Base-by-base conservation (phyloP, 2,113 vertebrate species). In the Carollia perspicillata region DNA sequence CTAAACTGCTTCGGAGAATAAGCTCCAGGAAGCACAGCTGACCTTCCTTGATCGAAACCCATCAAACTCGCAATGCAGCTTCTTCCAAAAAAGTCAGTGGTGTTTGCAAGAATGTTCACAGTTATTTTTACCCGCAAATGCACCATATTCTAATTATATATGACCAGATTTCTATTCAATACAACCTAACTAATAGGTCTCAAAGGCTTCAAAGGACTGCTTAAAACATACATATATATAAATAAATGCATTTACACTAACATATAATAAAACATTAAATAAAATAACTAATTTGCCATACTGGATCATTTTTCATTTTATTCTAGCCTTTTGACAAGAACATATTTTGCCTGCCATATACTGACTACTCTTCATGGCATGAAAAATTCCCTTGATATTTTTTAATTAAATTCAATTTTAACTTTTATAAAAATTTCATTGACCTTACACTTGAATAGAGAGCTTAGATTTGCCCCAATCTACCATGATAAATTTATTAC, bases 371-470 rank as follows among this genome's bases (percentile, higher is more conserved):
- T 85, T 78, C 53, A 33, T 89, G 22, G 18, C 71, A 14, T 63
- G 26, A 93, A 84, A 72, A 44, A 66, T 58, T 5, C 1, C 1
- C 7, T 44, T 78, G 14, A 37, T 68, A 72, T 13, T 77, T 85
- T 92, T 69, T 30, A 86, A 42, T 88, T 96, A 30, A 95, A 74
- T 9, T 89, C 55, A 92, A 84, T 89, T 81, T 87, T 89, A 90
- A 78, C 60, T 78, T 94, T 10, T 74, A 4, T 47, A 42, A 92
- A 72, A 40, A 47, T 81, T 72, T 79, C 23, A 53, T 71, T 96
- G 65, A 92, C 60, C 37, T 90, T 89, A 26, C 55, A 37, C 89
- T 90, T 16, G 4, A 94, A 72, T 80, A 16, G 8, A 96, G 13
- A 58, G 3, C 37, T 58, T 80, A 40, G 1, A 65, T 74, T 30